Conservation (phyloP, 2,888 invertebrate genomes). For the Andrena dorsata region DNA sequence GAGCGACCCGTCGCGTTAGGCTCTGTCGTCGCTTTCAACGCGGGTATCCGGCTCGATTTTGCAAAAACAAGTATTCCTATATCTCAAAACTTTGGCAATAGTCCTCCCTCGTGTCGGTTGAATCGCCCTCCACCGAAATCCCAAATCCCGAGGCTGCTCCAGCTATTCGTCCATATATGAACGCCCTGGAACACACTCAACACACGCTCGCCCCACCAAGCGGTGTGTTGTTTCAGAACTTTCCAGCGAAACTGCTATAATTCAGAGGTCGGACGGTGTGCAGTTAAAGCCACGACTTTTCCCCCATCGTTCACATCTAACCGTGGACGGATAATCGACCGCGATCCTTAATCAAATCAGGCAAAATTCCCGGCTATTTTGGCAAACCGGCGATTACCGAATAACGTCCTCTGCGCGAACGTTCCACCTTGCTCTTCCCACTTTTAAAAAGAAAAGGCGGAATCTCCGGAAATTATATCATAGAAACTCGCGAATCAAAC, state of each 20-base stretch:
- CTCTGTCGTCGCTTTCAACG: conserved; percentile 37
- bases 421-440: too few relatives aligned
- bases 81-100: conserved; percentile 80
- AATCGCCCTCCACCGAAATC: conserved; percentile 55
- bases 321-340: conserved; percentile 27
- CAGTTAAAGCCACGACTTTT: conserved; percentile 64
- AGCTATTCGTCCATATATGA: conserved; percentile 54
- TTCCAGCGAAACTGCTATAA: conserved; percentile 69
- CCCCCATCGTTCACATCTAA: conserved; percentile 40
- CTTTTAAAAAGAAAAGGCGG: too few relatives aligned
- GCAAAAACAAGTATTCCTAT: conserved; percentile 80
- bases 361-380: neutral
- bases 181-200: conserved; percentile 23
- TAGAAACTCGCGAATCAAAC: too few relatives aligned
- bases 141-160: conserved; percentile 11
- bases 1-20: conserved; percentile 13
- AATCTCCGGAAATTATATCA: too few relatives aligned
- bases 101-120: conserved; percentile 60
- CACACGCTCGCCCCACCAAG: conserved; percentile 39
- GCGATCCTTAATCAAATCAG: neutral
- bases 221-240: conserved; percentile 61
- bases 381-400: neutral
- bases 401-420: neutral
- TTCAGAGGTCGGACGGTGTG: conserved; percentile 53
- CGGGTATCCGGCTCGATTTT: conserved; percentile 57